Percentiles rank a stretch among this genome's conserved stretches.
Evolutionary conservation across 2,888 invertebrate genomes (phyloP).

Genomic region (Monoplex corrugatus): DNA sequence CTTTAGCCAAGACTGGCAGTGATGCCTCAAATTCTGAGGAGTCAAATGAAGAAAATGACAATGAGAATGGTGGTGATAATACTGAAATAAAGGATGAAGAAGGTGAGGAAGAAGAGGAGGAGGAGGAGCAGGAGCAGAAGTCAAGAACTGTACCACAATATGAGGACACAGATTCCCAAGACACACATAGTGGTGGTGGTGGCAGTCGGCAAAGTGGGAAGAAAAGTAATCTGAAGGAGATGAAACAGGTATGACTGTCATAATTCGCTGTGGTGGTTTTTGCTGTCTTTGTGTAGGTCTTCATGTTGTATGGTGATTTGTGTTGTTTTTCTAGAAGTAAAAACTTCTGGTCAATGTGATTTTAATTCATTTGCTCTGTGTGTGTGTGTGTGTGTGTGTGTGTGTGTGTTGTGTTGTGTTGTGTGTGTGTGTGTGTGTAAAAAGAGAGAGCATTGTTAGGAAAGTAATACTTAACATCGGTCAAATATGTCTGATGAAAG

Average conservation of each 20-base stretch:
- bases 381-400: too few relatives aligned
- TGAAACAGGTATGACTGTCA: constrained; percentile 70
- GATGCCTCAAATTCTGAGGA: constrained; percentile 51
- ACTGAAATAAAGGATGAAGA: constrained; percentile 56
- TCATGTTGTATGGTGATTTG: too few relatives aligned
- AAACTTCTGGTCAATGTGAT: too few relatives aligned
- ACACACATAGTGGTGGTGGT: constrained; percentile 54
- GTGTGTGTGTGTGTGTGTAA: too few relatives aligned
- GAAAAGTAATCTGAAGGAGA: constrained; percentile 60
- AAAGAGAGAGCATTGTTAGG: too few relatives aligned
- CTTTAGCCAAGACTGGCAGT: constrained; percentile 54
- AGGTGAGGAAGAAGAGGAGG: constrained; percentile 45
- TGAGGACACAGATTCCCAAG: constrained; percentile 67
- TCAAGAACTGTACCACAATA: constrained; percentile 49
- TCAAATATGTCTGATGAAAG: too few relatives aligned
- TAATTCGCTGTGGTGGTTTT: background rate
- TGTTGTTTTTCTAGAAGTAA: too few relatives aligned
- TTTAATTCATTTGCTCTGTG: too few relatives aligned
- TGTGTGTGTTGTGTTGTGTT: too few relatives aligned
- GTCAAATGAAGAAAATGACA: constrained; percentile 53
- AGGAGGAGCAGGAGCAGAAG: constrained; percentile 32
- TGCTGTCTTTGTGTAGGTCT: background rate
- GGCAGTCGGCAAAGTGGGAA: constrained; percentile 54
- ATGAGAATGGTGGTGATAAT: constrained; percentile 55
- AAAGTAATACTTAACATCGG: too few relatives aligned